phyloP scores from a whole-genome alignment of 2,888 invertebrate genomes.

The Podabrus alpinus region DNA sequence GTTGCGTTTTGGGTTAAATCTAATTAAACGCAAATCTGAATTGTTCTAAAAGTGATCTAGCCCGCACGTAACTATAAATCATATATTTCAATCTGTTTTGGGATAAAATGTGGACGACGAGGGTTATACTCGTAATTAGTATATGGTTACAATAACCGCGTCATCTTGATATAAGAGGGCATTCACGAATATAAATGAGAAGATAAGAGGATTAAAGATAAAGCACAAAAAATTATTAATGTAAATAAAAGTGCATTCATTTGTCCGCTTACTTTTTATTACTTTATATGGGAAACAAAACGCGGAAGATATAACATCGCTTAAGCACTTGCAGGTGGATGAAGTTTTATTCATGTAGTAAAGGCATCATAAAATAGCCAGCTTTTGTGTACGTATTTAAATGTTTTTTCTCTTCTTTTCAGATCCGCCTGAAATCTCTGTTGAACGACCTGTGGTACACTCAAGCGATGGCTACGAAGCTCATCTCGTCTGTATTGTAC shows the following conservation, averaged over 20 bases:
- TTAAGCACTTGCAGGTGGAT: conserved; percentile 22
- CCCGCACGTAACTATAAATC: conserved; percentile 28
- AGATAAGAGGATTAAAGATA: conserved; percentile 25
- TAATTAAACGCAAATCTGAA: conserved; percentile 26
- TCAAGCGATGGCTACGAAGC: conserved; percentile 71
- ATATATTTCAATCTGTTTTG: conserved; percentile 28
- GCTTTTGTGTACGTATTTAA: conserved; percentile 21
- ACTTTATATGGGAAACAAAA: conserved; percentile 10
- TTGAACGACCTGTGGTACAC: conserved; percentile 68
- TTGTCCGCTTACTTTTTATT: conserved; percentile 16
- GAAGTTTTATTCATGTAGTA: conserved; percentile 7
- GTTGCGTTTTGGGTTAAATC: conserved; percentile 11
- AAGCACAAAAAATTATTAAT: conserved; percentile 25
- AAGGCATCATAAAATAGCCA: conserved; percentile 15
- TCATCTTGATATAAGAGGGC: conserved; percentile 19
- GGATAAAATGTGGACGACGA: conserved; percentile 13
- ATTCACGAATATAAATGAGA: conserved; percentile 23
- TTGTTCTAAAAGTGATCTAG: conserved; percentile 16
- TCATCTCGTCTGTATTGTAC: conserved; percentile 69
- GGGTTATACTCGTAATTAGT: conserved; percentile 26
- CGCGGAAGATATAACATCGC: conserved; percentile 18
- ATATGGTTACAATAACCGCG: conserved; percentile 22
- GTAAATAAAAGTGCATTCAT: conserved; percentile 23
- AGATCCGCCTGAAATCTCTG: conserved; percentile 64
- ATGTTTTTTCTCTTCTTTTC: conserved; percentile 42